Base-by-base conservation (phyloP, 37 sponge, comb jelly and placozoan genomes). In the Crambe crambe region DNA sequence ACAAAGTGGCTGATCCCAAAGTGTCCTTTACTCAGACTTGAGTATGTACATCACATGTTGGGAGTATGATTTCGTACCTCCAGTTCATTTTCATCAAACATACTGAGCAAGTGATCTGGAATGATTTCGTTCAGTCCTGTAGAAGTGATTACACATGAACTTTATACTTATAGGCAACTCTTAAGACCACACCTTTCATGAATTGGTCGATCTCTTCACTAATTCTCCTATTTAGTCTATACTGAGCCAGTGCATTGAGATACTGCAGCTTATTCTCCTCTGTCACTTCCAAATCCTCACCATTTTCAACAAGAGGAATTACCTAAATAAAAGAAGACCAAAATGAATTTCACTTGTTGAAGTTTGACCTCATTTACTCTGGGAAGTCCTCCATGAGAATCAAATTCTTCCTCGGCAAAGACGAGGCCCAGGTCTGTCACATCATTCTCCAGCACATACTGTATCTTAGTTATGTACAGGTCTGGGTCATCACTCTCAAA, bases 81-180 rank as follows among this genome's bases (percentile, higher is more conserved):
- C 27, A 97, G 67, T 83, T 97, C 97, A 84, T 89, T 95, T 47
- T 97, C 97, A 89, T 94, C 95, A 89, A 97, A 97, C 10, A 97
- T 92, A 26, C 81, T 70, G n/a, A 97, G 59, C 22, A 97, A 44
- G 56, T 80, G 69, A 25, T 93, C 94, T 3, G 97, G 95, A 32
- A 97, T 70, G 32, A 97, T 68, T 1, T 92, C 93, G 84, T 89
- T 89, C 23, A 97, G 83, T 34, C 97, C 97, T 90, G 58, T 5
- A 67, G 21, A 4, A 56, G 2, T 27, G 5, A 72, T 35, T 68
- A 68, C 3, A 68, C 27, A 51, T 51, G 9, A n/a, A n/a, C n/a
- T n/a, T n/a, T n/a, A n/a, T n/a, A n/a, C n/a, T n/a, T n/a, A n/a
- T n/a, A n/a, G n/a, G n/a, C n/a, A n/a, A n/a, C 70, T 37, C 12